Conservation (phyloP, 2,113 vertebrate genomes). For the Podocnemis expansa region DNA sequence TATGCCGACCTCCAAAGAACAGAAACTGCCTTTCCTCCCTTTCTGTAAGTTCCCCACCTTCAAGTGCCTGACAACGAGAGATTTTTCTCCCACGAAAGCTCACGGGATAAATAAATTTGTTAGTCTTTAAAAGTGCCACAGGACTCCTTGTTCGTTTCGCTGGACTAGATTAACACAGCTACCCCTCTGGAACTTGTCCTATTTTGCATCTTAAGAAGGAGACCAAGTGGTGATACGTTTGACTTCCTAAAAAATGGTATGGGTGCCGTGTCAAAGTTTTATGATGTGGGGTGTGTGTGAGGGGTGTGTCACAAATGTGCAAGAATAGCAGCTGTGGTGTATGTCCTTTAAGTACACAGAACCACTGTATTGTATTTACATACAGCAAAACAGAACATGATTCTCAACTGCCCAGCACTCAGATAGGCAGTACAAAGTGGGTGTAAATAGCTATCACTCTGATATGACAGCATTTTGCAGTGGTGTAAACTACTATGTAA, state of each 20-base stretch:
- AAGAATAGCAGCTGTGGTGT: neutral
- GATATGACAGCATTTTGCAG: neutral
- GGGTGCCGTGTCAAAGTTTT: neutral
- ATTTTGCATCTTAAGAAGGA: neutral
- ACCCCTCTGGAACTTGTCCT: too few species aligned
- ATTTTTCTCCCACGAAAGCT: too few species aligned
- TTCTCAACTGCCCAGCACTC: neutral
- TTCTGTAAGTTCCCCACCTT: too few species aligned
- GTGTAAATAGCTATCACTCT: neutral
- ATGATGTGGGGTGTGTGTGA: rapidly evolving
- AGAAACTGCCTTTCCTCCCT: neutral
- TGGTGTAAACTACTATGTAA: neutral
- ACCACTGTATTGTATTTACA: rapidly evolving
- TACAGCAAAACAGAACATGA: neutral
- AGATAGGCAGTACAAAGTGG: neutral
- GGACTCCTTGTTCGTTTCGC: too few species aligned
- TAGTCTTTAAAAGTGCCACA: too few species aligned
- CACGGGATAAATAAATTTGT: too few species aligned
- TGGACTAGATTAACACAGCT: too few species aligned
- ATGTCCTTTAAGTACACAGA: neutral
- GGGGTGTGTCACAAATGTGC: neutral
- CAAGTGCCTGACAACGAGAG: too few species aligned
- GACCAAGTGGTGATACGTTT: rapidly evolving
- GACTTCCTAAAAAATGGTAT: neutral
- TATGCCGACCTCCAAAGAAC: rapidly evolving